Evolutionary conservation across 2,888 invertebrate species (phyloP).

Genomic region (Eupithecia subfuscata): DNA sequence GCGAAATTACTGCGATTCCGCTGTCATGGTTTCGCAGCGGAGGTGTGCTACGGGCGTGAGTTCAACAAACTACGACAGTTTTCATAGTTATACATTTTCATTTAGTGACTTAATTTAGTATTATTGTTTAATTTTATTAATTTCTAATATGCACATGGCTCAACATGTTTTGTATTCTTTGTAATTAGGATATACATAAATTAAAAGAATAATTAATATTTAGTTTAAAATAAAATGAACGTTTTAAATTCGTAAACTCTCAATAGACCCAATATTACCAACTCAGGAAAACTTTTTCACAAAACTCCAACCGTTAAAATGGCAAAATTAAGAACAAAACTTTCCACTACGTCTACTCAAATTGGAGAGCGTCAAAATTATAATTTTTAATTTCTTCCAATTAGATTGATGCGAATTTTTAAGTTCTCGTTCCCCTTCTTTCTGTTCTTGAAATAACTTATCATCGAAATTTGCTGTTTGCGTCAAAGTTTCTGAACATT

Average conservation of each 20-base stretch:
- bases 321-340: slow-evolving; percentile 29
- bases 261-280: slow-evolving; percentile 2
- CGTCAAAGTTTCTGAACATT: slow-evolving; percentile 58
- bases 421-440: slow-evolving; percentile 45
- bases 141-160: too few relatives aligned
- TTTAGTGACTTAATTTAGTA: too few relatives aligned
- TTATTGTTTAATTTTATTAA: too few relatives aligned
- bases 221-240: background rate
- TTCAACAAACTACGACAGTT: too few relatives aligned
- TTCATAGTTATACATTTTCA: too few relatives aligned
- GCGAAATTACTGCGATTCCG: too few relatives aligned
- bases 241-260: slow-evolving; percentile 13
- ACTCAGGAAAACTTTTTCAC: slow-evolving; percentile 17
- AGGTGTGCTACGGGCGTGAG: too few relatives aligned
- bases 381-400: slow-evolving; percentile 43
- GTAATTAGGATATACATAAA: background rate
- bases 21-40: too few relatives aligned
- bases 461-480: slow-evolving; percentile 75
- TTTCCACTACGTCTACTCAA: slow-evolving; percentile 27
- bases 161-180: background rate
- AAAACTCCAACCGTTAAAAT: slow-evolving; percentile 32
- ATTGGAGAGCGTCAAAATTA: slow-evolving; percentile 41
- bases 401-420: slow-evolving; percentile 44
- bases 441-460: slow-evolving; percentile 72
- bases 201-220: background rate